Conservation (phyloP, 2,113 vertebrate species). For the Grantiella picta region DNA sequence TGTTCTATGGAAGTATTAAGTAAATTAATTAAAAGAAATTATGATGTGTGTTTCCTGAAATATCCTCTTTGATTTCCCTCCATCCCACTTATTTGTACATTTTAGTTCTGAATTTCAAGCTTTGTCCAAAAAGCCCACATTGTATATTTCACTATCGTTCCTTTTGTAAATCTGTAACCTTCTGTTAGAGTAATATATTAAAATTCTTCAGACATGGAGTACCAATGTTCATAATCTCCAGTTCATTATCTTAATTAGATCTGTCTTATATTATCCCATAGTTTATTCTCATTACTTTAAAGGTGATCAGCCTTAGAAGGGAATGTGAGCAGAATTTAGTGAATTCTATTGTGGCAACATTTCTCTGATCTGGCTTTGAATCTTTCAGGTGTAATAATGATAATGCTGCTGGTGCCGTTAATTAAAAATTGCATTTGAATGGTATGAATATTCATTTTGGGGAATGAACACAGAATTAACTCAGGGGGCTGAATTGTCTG, state of each 20-base stretch:
- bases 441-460: slow-evolving; percentile 65
- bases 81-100: not conserved
- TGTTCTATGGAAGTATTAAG: not conserved
- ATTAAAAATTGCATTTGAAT: slow-evolving; percentile 78
- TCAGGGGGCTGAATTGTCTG: slow-evolving; percentile 60
- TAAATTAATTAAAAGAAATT: slow-evolving; percentile 31
- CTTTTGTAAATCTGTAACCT: slow-evolving; percentile 70
- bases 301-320: slow-evolving; percentile 73
- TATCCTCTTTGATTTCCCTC: not conserved
- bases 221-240: slow-evolving; percentile 73
- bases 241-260: slow-evolving; percentile 87
- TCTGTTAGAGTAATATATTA: slow-evolving; percentile 66
- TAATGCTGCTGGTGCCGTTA: slow-evolving; percentile 72
- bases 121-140: not conserved
- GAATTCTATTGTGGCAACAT: slow-evolving; percentile 69
- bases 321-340: slow-evolving; percentile 70
- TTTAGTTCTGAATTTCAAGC: not conserved
- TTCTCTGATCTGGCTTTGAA: slow-evolving; percentile 72
- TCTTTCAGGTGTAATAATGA: slow-evolving; percentile 77
- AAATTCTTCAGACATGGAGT: slow-evolving; percentile 75
- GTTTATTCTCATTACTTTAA: slow-evolving; percentile 80
- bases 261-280: slow-evolving; percentile 75
- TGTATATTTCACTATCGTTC: slow-evolving; percentile 62
- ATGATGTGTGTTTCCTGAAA: slow-evolving; percentile 17
- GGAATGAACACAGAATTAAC: slow-evolving; percentile 71